Percentiles rank a stretch among this genome's conserved stretches.
These are phyloP conservation scores for Sebastes steindachneri DNA, from an alignment of 2,797 vertebrate species.

Conservation along the genomic window DNA sequence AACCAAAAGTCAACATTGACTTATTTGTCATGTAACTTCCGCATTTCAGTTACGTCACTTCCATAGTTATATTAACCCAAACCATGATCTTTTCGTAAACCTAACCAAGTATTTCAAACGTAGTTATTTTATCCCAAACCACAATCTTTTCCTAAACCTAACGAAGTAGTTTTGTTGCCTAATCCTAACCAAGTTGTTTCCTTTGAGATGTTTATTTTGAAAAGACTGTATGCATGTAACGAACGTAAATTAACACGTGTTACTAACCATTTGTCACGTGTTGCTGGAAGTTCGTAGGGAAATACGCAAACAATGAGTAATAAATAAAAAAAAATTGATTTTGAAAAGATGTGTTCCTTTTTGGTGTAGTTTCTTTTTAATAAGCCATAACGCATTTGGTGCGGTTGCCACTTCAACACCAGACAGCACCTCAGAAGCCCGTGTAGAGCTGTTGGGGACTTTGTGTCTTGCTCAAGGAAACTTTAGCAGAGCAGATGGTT, in stretches of 20 bases:
- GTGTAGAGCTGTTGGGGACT: not conserved
- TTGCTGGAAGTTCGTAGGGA: not conserved
- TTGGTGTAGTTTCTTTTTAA: not conserved
- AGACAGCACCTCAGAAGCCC: not conserved
- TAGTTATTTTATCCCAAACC: too few relatives aligned
- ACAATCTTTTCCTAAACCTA: too few relatives aligned
- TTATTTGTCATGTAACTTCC: not conserved
- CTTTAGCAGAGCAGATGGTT: not conserved
- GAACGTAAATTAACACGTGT: not conserved
- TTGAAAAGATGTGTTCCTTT: not conserved
- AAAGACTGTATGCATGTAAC: not conserved
- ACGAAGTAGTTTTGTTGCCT: too few relatives aligned
- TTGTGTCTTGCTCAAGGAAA: conserved; percentile 11
- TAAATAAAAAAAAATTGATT: too few relatives aligned
- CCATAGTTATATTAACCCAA: not conserved
- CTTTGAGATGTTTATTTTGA: not conserved
- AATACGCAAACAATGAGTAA: not conserved
- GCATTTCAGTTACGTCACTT: not conserved
- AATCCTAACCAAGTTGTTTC: not conserved
- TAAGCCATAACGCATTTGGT: not conserved
- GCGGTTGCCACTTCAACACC: not conserved
- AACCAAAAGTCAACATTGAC: not conserved
- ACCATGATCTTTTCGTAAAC: not conserved
- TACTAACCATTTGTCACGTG: not conserved
- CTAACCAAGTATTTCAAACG: not conserved